Percentiles rank a stretch among this genome's conserved stretches.
Conservation (phyloP, 1,140 invertebrate genomes). For the Musca domestica region DNA sequence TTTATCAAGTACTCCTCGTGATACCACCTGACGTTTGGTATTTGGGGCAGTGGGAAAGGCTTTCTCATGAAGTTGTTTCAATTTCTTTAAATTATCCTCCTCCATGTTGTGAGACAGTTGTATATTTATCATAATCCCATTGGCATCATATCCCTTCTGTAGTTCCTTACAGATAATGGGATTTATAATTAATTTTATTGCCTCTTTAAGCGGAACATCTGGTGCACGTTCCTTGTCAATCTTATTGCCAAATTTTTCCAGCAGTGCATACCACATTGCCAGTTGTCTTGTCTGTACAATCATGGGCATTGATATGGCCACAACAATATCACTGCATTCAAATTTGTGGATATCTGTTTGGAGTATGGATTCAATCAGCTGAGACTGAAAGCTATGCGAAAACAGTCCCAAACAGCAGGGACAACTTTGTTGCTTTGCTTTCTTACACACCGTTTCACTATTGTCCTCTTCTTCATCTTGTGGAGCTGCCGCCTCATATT, state of each 20-base stretch:
- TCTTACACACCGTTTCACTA: constrained; percentile 37
- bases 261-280: constrained; percentile 54
- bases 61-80: constrained; percentile 32
- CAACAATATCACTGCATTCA: constrained; percentile 51
- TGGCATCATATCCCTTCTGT: constrained; percentile 40
- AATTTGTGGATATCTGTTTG: constrained; percentile 50
- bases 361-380: constrained; percentile 54
- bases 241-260: constrained; percentile 45
- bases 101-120: constrained; percentile 40
- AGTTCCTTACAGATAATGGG: constrained; percentile 40
- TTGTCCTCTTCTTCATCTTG: background rate
- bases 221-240: constrained; percentile 35
- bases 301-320: constrained; percentile 54
- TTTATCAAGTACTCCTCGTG: constrained; percentile 59
- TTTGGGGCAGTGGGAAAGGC: constrained; percentile 35
- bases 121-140: constrained; percentile 47
- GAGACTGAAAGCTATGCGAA: constrained; percentile 55
- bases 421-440: constrained; percentile 56
- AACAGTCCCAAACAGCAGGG: constrained; percentile 65
- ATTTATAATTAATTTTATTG: constrained; percentile 44
- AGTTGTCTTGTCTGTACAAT: constrained; percentile 52
- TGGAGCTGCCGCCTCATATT: background rate
- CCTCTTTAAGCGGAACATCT: constrained; percentile 49
- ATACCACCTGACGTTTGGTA: constrained; percentile 52
- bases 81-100: constrained; percentile 33